Evolutionary conservation across 2,797 vertebrate species (phyloP).

Genomic region (Rhinatrema bivittatum): DNA sequence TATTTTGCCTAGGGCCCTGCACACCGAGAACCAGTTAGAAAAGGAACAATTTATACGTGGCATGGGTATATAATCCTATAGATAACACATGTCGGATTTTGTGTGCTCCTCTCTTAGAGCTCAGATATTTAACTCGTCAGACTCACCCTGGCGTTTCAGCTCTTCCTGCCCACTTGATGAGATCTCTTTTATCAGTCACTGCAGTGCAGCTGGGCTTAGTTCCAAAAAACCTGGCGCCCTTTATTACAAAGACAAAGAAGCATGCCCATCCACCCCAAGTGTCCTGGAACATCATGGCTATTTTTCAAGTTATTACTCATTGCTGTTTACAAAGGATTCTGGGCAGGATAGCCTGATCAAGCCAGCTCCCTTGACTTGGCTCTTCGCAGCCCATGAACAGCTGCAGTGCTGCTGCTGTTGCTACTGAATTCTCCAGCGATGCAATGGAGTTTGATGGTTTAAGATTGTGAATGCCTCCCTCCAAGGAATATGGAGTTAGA

Average conservation of each 20-base stretch:
- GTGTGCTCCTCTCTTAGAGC: conserved; percentile 16
- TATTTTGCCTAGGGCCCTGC: no score
- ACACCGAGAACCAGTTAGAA: no score
- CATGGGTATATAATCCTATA: no score
- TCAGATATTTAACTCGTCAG: conserved; percentile 23
- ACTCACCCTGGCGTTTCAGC: no score
- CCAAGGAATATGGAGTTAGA: conserved; percentile 26
- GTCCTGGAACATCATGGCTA: conserved; percentile 46
- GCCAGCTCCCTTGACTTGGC: conserved; percentile 54
- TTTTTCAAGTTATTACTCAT: conserved; percentile 61
- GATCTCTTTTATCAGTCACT: conserved; percentile 28
- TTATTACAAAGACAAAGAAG: conserved; percentile 53
- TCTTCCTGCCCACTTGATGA: conserved; percentile 31
- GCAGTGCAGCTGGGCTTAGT: conserved; percentile 21
- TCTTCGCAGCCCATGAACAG: conserved; percentile 51
- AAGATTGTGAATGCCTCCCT: conserved; percentile 28
- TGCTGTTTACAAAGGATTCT: conserved; percentile 61
- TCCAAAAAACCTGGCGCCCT: conserved; percentile 33
- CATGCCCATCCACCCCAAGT: conserved; percentile 20
- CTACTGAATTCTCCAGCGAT: conserved; percentile 53
- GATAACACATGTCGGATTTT: no score
- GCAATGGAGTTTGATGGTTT: conserved; percentile 42
- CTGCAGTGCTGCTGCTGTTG: conserved; percentile 52
- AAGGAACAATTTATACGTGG: no score
- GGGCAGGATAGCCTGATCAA: conserved; percentile 57